These are phyloP conservation scores for Mustelus asterias DNA, from an alignment of 2,113 vertebrate species.

Conservation along the genomic window DNA sequence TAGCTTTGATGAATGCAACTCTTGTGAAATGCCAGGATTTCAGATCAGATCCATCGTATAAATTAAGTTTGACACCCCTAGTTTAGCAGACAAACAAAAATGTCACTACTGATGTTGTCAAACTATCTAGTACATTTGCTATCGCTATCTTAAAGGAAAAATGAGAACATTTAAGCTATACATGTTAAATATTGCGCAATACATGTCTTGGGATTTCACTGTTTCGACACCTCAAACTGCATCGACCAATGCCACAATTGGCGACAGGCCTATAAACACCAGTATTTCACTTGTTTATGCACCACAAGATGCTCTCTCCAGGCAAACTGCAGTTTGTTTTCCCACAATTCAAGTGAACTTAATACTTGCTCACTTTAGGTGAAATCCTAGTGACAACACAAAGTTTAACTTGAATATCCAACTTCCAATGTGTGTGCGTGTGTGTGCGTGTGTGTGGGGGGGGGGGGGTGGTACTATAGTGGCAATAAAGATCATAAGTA, in stretches of 20 bases:
- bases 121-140: not conserved
- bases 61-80: not conserved
- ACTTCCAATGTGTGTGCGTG: not conserved
- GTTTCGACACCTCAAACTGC: not conserved
- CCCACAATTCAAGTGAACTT: not conserved
- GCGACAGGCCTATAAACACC: not conserved
- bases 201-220: not conserved
- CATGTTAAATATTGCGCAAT: not conserved
- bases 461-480: not conserved
- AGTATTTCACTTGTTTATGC: not conserved
- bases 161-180: not conserved
- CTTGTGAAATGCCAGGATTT: not conserved
- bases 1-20: not conserved
- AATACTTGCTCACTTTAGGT: constrained; percentile 6
- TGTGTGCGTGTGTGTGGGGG: too few relatives aligned
- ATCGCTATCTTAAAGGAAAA: not conserved
- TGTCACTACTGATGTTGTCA: not conserved
- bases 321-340: not conserved
- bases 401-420: not conserved
- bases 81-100: not conserved
- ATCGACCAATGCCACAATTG: not conserved
- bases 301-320: constrained; percentile 17
- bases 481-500: not conserved
- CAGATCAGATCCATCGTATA: not conserved
- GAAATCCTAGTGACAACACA: constrained; percentile 17